Base-by-base conservation (phyloP, 2,888 invertebrate species). In the Nemapogon koenigi region DNA sequence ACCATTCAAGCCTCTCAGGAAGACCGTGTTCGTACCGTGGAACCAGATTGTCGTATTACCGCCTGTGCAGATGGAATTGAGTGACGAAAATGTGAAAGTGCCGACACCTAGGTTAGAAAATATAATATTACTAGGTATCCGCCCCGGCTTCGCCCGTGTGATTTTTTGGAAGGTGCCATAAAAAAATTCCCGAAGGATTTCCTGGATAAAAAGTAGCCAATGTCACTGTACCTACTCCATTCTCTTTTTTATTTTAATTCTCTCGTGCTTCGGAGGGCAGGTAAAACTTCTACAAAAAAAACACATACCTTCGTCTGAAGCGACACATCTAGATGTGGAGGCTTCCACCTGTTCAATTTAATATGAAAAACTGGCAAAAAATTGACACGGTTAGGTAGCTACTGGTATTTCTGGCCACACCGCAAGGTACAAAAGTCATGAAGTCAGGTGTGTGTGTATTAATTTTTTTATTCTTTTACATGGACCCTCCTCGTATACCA, bases 1-100 rank as follows among this genome's bases (percentile, higher is more conserved):
- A 40, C 97, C 97, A 16, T 98, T 96, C 83, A 87, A 89, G 61
- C 90, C 93, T 1, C 81, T 91, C 41, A 89, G 92, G 45, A 86
- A 89, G 59, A 94, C 94, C 2, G 91, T 97, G 42, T 94, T 93
- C 71, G 94, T 96, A 43, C 97, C 97, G 14, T 97, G 97, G 94
- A 99, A 99, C 79, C 93, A 94, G 53, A 97, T 99, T 53, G 94
- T 98, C 35, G 94, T 94, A 27, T 78, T 95, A 49, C 90, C 93
- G 4, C 91, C 93, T 8, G 89, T 94, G 27, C 88, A 91, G 57
- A 91, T 94, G 91, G 89, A 89, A 62, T 82, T 91, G 31, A 89
- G 86, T 57, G 90, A 90, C 52, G 90, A 90, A 46, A 83, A 72
- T 46, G 81, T 84, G 42, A 73, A 70, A 62, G 75, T 76, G 36